A percentile compares a stretch with the other conserved stretches of the same genome.
Conservation (phyloP, 2,113 vertebrate genomes). For the Casuarius casuarius region DNA sequence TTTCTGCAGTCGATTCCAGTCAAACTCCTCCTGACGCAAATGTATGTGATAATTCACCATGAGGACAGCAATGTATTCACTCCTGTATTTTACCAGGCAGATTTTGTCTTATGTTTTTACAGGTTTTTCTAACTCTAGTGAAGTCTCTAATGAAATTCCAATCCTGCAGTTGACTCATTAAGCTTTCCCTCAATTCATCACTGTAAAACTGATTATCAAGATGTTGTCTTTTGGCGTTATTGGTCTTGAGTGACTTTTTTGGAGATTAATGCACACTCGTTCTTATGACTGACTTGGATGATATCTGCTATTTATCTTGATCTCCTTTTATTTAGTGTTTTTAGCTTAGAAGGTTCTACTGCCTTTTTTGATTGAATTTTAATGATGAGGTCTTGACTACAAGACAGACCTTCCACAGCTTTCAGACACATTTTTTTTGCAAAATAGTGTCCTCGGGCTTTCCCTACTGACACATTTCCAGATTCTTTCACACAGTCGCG, state of each 20-base stretch:
- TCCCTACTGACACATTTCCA: constrained; percentile 15
- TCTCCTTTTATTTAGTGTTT: constrained; percentile 84
- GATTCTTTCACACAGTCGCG: background rate
- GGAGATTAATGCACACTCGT: constrained; percentile 80
- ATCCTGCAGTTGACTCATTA: constrained; percentile 75
- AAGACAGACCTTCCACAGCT: constrained; percentile 29
- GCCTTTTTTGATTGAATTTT: constrained; percentile 66
- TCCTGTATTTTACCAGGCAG: constrained; percentile 34
- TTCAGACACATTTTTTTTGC: background rate
- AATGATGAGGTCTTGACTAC: constrained; percentile 51
- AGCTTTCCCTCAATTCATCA: constrained; percentile 84
- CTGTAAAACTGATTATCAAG: constrained; percentile 86
- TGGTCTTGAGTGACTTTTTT: constrained; percentile 81
- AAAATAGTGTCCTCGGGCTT: constrained; percentile 1
- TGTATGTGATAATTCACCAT: constrained; percentile 25
- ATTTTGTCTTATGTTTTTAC: constrained; percentile 26
- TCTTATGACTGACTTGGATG: constrained; percentile 78
- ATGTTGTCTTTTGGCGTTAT: constrained; percentile 84
- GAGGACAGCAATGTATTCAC: constrained; percentile 22
- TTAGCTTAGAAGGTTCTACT: constrained; percentile 70
- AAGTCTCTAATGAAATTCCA: constrained; percentile 70
- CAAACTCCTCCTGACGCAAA: constrained; percentile 63
- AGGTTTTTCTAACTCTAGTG: constrained; percentile 1
- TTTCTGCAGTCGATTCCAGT: constrained; percentile 43
- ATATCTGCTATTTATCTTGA: constrained; percentile 89